phyloP scores from a whole-genome alignment of 2,888 invertebrate species.

The Furcula furcula region DNA sequence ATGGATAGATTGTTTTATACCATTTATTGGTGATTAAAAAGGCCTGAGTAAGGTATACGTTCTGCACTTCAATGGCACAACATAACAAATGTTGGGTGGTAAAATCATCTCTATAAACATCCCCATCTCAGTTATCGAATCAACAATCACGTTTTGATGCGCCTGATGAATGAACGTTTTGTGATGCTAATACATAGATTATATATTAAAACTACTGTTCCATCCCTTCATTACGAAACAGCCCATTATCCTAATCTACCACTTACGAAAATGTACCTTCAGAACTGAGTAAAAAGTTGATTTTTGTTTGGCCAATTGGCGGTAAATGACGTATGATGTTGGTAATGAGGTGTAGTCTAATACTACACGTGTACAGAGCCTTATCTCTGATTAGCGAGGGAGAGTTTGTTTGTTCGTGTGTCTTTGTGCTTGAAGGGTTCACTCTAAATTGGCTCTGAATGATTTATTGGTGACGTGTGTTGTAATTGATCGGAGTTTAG shows the following conservation, averaged over 20 bases:
- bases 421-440: constrained; percentile 43
- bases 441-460: constrained; percentile 66
- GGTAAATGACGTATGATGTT: constrained; percentile 4
- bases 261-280: constrained; percentile 12
- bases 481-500: constrained; percentile 42
- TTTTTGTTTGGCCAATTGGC: neutral
- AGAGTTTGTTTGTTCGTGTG: constrained; percentile 35
- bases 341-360: constrained; percentile 54
- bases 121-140: constrained; percentile 50
- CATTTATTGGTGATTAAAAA: no score
- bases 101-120: constrained; percentile 43
- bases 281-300: neutral
- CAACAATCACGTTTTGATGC: constrained; percentile 64
- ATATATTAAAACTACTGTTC: constrained; percentile 60
- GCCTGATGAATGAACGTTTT: constrained; percentile 77
- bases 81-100: no score
- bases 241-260: neutral
- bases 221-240: constrained; percentile 22
- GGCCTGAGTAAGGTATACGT: no score
- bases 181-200: constrained; percentile 72
- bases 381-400: constrained; percentile 62
- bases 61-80: no score
- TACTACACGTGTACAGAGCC: constrained; percentile 61
- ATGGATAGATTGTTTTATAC: no score
- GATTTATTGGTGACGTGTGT: constrained; percentile 59